Evolutionary conservation across 2,888 invertebrate species (phyloP).

Genomic region (Camponotus fellah): DNA sequence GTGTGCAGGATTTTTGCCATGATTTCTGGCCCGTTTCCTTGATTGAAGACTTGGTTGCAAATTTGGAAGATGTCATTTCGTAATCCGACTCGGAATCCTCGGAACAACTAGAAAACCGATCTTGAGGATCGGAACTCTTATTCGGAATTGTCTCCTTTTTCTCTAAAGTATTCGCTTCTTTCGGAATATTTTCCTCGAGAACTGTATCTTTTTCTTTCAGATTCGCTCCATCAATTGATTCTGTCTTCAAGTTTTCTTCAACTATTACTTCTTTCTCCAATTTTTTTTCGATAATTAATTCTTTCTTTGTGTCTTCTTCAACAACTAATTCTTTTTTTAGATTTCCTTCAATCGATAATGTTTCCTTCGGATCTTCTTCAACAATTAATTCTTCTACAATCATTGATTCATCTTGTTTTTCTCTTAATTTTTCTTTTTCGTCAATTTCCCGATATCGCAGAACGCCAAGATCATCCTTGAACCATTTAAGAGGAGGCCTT

Average conservation of each 20-base stretch:
- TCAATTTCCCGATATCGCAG: constrained; percentile 62
- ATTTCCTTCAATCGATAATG: constrained; percentile 41
- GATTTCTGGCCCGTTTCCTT: constrained; percentile 53
- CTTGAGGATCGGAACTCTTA: not conserved
- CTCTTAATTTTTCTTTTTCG: constrained; percentile 16
- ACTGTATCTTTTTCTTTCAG: no score
- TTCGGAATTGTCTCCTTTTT: not conserved
- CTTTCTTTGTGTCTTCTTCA: not conserved
- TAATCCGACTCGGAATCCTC: constrained; percentile 69
- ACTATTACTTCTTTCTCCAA: not conserved
- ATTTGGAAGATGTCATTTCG: constrained; percentile 10
- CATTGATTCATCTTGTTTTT: not conserved
- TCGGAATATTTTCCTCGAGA: constrained; percentile 38
- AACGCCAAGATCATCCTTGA: constrained; percentile 67
- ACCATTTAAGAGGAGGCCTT: constrained; percentile 79
- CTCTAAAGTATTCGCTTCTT: not conserved
- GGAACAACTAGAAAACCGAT: constrained; percentile 39
- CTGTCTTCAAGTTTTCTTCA: constrained; percentile 29
- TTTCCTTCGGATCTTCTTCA: constrained; percentile 57
- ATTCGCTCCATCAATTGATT: not conserved
- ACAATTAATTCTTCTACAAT: not conserved
- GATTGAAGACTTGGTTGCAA: not conserved
- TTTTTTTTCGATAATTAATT: not conserved
- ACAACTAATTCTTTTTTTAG: constrained; percentile 10
- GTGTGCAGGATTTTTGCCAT: constrained; percentile 51